Percentiles rank a stretch among this genome's conserved stretches.
Evolutionary conservation across 2,797 vertebrate species (phyloP).

Genomic region (Dermochelys coriacea): DNA sequence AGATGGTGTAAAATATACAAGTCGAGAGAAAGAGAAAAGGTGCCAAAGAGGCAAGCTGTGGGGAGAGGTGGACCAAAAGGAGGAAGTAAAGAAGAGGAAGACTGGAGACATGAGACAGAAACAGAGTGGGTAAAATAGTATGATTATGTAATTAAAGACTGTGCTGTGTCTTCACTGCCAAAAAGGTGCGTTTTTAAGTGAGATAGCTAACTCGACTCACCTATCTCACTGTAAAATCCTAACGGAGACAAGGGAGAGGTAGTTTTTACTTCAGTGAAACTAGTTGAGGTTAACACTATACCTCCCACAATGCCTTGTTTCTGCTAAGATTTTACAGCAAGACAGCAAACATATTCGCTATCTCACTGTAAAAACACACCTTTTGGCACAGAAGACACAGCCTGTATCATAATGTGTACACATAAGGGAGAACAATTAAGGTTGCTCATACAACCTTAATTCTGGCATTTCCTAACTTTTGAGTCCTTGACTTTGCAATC

Average conservation of each 20-base stretch:
- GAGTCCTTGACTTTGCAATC: neutral
- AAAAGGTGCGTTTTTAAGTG: neutral
- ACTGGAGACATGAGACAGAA: neutral
- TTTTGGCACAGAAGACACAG: neutral
- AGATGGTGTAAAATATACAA: accelerated
- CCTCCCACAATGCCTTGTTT: neutral
- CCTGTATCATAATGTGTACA: accelerated
- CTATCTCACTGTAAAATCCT: neutral
- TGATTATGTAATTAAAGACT: accelerated
- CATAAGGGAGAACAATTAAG: neutral
- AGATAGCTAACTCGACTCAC: accelerated
- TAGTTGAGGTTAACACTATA: neutral
- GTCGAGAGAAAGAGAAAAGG: neutral
- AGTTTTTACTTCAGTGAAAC: neutral
- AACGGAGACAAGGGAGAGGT: too few relatives aligned
- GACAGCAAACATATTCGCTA: neutral
- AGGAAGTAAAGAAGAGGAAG: neutral
- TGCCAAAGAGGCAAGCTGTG: neutral
- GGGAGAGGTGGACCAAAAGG: neutral
- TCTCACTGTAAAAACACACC: neutral
- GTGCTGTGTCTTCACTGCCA: neutral
- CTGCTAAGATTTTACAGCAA: neutral
- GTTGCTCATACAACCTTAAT: neutral
- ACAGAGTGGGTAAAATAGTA: accelerated
- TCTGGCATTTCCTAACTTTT: neutral